Evolutionary conservation across 2,888 invertebrate genomes (phyloP).

Genomic region (Perithous albicinctus): DNA sequence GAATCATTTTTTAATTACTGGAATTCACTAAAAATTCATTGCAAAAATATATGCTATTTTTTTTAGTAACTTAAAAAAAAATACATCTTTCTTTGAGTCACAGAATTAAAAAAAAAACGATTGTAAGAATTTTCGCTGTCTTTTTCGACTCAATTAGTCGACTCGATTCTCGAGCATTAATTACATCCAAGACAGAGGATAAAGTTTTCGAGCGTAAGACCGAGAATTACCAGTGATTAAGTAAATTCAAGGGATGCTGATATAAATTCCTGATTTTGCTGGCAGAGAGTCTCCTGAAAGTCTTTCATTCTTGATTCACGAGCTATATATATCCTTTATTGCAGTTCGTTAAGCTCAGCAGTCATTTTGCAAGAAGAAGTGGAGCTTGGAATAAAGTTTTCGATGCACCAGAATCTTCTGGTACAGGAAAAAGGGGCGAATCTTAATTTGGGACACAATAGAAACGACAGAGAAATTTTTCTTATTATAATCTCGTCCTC

Average conservation of each 20-base stretch:
- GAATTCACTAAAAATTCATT: neutral
- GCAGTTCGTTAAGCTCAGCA: conserved; percentile 23
- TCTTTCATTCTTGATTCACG: conserved; percentile 7
- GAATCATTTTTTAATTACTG: neutral
- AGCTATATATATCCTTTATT: conserved; percentile 13
- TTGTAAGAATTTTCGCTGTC: neutral
- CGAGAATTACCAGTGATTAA: conserved; percentile 32
- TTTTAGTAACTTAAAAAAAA: too few species aligned
- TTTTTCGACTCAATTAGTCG: conserved; percentile 22
- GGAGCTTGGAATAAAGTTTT: conserved; percentile 17
- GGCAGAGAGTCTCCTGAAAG: neutral
- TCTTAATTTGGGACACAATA: conserved; percentile 1
- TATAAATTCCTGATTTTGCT: conserved; percentile 27
- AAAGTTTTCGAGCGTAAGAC: conserved; percentile 24
- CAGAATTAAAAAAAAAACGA: neutral
- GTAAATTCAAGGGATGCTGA: conserved; percentile 20
- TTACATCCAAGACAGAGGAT: conserved; percentile 18
- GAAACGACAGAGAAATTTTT: conserved; percentile 19
- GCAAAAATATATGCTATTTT: neutral
- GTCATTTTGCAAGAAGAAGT: neutral
- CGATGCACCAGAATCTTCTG: neutral
- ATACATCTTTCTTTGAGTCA: neutral
- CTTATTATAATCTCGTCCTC: conserved; percentile 5
- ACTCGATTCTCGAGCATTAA: conserved; percentile 31
- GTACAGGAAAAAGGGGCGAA: neutral